These are phyloP conservation scores for Pogonocherus hispidulus DNA, from an alignment of 2,888 invertebrate species.

Conservation along the genomic window DNA sequence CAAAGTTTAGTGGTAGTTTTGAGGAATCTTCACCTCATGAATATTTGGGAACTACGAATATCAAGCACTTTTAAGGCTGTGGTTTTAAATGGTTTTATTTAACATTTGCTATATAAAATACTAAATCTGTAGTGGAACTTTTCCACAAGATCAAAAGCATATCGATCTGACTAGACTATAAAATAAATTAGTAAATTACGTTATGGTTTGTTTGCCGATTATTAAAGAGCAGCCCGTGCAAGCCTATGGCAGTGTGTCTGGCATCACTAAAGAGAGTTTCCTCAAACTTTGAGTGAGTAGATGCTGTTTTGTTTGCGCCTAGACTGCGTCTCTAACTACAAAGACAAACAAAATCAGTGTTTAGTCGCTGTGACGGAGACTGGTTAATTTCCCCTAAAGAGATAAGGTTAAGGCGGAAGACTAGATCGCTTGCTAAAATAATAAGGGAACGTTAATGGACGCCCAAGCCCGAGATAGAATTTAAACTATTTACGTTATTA, in stretches of 20 bases:
- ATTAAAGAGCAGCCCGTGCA: constrained; percentile 20
- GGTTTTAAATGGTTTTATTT: too few relatives aligned
- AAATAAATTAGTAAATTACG: constrained; percentile 3
- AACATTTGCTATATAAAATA: too few relatives aligned
- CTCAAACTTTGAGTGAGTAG: constrained; percentile 33
- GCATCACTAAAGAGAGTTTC: constrained; percentile 33
- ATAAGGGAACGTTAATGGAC: constrained; percentile 2
- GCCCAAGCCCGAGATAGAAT: background rate
- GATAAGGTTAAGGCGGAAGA: constrained; percentile 4
- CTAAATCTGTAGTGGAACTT: too few relatives aligned
- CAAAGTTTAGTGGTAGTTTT: too few relatives aligned
- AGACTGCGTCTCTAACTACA: constrained; percentile 40
- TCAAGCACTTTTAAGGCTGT: too few relatives aligned
- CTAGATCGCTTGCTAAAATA: background rate
- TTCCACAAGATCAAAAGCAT: too few relatives aligned
- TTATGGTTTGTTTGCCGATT: constrained; percentile 22
- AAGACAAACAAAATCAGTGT: constrained; percentile 56
- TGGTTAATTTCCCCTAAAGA: constrained; percentile 30
- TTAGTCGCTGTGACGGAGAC: constrained; percentile 38
- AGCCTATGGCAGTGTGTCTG: constrained; percentile 31
- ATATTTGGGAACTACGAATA: too few relatives aligned
- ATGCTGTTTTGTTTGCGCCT: constrained; percentile 36
- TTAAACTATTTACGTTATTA: too few relatives aligned
- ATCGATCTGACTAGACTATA: too few relatives aligned
- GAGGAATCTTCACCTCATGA: too few relatives aligned